A percentile compares a stretch with the other conserved stretches of the same genome.
These are phyloP conservation scores for Coendou prehensilis DNA, from an alignment of 2,797 vertebrate genomes.

Conservation along the genomic window DNA sequence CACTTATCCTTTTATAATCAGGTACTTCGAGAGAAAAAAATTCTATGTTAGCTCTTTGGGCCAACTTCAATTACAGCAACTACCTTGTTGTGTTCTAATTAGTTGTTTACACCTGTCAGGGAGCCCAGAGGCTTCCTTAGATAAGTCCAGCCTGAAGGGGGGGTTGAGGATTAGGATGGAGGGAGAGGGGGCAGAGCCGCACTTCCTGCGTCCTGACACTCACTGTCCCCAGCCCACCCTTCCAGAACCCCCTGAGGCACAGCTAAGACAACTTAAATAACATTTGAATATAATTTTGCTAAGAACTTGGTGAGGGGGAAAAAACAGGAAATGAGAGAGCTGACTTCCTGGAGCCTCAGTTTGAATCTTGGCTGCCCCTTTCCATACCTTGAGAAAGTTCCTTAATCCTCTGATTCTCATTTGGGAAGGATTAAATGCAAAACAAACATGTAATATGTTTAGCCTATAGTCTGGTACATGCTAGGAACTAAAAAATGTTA, in stretches of 20 bases:
- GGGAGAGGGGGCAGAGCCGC: not conserved
- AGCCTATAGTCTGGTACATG: not conserved
- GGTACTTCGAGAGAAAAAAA: slow-evolving; percentile 5
- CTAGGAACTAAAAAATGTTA: not conserved
- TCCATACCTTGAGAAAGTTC: not conserved
- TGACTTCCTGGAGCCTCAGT: not conserved
- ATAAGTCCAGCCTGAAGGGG: not conserved
- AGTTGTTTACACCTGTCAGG: not conserved
- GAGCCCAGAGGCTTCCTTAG: not conserved
- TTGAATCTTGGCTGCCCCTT: not conserved
- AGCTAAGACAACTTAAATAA: not conserved
- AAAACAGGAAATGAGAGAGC: not conserved
- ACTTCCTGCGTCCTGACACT: not conserved
- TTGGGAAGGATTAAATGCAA: not conserved
- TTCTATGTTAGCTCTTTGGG: not conserved
- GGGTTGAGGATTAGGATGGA: not conserved
- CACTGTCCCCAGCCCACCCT: not conserved
- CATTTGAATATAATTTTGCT: not conserved
- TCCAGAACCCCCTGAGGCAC: not conserved
- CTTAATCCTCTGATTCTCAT: not conserved
- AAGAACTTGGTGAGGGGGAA: not conserved
- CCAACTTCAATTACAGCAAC: not conserved
- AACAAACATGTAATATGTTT: not conserved
- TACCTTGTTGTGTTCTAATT: not conserved
- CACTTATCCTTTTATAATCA: not conserved